A percentile compares a stretch with the other conserved stretches of the same genome.
Conservation (phyloP, 2,888 invertebrate genomes). For the Conistra vaccinii region DNA sequence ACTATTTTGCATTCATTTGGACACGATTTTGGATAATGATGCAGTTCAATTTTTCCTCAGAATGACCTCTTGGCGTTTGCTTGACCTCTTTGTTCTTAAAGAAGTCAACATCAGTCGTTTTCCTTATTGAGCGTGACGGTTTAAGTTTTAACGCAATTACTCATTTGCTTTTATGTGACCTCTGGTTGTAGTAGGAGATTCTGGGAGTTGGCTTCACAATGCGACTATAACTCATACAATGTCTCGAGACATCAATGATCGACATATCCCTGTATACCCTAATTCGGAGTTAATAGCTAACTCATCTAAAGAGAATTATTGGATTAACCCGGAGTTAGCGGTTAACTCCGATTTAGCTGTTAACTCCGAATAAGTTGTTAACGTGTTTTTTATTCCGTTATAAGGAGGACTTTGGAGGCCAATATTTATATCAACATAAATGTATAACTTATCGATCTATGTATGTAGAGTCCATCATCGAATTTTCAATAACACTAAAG, state of each 20-base stretch:
- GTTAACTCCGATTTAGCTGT: no score
- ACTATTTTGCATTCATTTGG: conserved; percentile 4
- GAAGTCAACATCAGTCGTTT: not conserved
- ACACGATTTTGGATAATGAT: conserved; percentile 16
- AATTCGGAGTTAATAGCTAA: no score
- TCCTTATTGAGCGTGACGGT: conserved; percentile 4
- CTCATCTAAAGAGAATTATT: no score
- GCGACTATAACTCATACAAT: not conserved
- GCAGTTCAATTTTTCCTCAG: conserved; percentile 32
- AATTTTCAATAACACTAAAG: not conserved
- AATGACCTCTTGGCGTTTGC: conserved; percentile 11
- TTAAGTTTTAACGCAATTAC: not conserved
- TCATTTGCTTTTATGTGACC: not conserved
- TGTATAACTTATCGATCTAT: no score
- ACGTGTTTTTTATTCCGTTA: no score
- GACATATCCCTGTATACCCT: not conserved
- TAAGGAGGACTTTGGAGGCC: no score
- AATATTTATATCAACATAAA: no score
- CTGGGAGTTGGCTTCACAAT: accelerated
- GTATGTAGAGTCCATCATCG: not conserved
- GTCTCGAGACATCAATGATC: not conserved
- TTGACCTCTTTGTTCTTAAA: conserved; percentile 17
- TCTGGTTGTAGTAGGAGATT: not conserved
- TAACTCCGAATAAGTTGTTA: no score
- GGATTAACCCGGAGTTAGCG: no score